Evolutionary conservation across 35 echinoderm and acorn worm species (phyloP), one percentile per base, ranked within the genome.

Genomic region (Anneissia japonica): DNA sequence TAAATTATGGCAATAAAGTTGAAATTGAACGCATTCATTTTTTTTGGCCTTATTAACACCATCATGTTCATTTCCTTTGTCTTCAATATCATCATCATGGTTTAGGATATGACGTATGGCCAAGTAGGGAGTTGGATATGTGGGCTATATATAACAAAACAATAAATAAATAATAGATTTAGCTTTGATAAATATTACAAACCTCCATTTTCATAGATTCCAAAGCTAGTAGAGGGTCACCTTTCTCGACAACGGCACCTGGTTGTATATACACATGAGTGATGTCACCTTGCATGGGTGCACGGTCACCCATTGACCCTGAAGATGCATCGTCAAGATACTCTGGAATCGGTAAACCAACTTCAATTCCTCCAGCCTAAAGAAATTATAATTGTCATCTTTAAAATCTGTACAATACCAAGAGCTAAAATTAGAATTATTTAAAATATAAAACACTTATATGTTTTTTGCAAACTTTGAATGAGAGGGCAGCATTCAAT

Each of bases 131-230:
- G 33, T 30, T 76, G 33, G n/a, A n/a, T n/a, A n/a, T n/a, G n/a
- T n/a, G n/a, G n/a, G n/a, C n/a, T n/a, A n/a, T n/a, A n/a, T n/a
- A n/a, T n/a, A n/a, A n/a, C n/a, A n/a, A n/a, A n/a, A n/a, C n/a
- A n/a, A n/a, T n/a, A n/a, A n/a, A n/a, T n/a, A n/a, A n/a, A n/a
- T n/a, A n/a, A n/a, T n/a, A n/a, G n/a, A n/a, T n/a, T n/a, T n/a
- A n/a, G n/a, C n/a, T n/a, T n/a, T n/a, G n/a, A n/a, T n/a, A n/a
- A n/a, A n/a, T 21, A 73, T 30, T 21, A 36, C 86, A 85, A 76
- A 99, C 96, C 89, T 99, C 96, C 92, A 94, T 93, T 72, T 99
- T 99, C 96, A 99, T 99, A 6, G 96, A 93, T 43, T 93, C 91
- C 46, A 97, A 40, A 32, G 91, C 95, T 31, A 97, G 46, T 17